Conservation (phyloP, 2,888 invertebrate species). For the Thereva unica region DNA sequence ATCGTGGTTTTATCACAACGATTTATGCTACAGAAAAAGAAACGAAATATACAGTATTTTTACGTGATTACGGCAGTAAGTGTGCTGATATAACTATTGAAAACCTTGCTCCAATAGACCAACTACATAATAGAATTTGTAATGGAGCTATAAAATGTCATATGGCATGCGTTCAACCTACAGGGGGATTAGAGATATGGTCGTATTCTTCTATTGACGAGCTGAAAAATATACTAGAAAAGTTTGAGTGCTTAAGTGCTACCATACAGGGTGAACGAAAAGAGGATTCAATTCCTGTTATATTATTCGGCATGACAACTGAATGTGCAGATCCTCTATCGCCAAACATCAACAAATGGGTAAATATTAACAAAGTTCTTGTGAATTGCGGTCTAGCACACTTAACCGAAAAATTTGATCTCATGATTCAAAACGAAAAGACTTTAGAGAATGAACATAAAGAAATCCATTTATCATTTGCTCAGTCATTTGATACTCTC, state of each 20-base stretch:
- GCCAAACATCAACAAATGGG: constrained; percentile 66
- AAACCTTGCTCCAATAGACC: constrained; percentile 60
- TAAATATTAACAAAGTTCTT: constrained; percentile 69
- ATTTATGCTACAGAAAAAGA: constrained; percentile 52
- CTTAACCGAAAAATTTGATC: constrained; percentile 50
- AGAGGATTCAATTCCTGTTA: constrained; percentile 62
- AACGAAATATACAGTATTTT: constrained; percentile 59
- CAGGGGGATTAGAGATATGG: constrained; percentile 62
- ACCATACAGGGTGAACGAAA: constrained; percentile 46
- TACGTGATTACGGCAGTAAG: constrained; percentile 67
- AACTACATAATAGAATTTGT: constrained; percentile 60
- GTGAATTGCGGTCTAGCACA: constrained; percentile 68
- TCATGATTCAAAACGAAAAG: not conserved
- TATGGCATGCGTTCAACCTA: constrained; percentile 70
- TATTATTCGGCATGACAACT: constrained; percentile 68
- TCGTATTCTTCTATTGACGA: constrained; percentile 61
- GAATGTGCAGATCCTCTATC: constrained; percentile 67
- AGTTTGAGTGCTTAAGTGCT: constrained; percentile 57
- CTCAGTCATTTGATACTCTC: not conserved
- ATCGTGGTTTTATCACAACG: constrained; percentile 60
- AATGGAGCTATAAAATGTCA: constrained; percentile 70
- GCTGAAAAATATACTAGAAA: constrained; percentile 62
- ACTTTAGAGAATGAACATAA: constrained; percentile 2
- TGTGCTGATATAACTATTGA: constrained; percentile 59
- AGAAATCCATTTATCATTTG: not conserved